Base-by-base conservation (phyloP, 2,888 invertebrate genomes). In the Autographa gamma region DNA sequence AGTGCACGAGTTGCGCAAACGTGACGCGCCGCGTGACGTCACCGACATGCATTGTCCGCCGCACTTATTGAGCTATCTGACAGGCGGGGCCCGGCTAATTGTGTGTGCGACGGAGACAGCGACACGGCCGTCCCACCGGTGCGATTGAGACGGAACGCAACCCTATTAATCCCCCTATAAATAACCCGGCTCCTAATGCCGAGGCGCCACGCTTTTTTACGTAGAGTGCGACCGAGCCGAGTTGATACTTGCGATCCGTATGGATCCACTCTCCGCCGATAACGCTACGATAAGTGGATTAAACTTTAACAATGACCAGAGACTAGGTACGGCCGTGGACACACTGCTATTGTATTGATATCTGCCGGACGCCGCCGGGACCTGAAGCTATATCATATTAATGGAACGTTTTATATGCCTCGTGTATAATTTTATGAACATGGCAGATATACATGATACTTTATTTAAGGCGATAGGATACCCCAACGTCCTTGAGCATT, bases 161-260 rank as follows among this genome's bases (percentile, higher is more conserved):
- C 84, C 88, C 88, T 85, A 86, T 87, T 90, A 89, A 90, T 89
- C 88, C 90, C 86, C 74, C 92, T 90, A 94, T 94, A 94, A 94
- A 94, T 93, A 93, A 92, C 90, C 84, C 79, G 87, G 88, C 89
- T 89, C 89, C 88, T 91, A 92, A 92, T 89, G 90, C 87, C 88
- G 90, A 92, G 94, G 94, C 94, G 94, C 94, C 94, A 93, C 88
- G 86, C 79, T 85, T 89, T 90, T 92, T 91, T 91, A 82, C 83
- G 80, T 82, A 75, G 78, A 82, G 82, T 76, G 82, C 83, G 87
- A 85, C 84, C 76, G 80, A 74, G 72, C 71, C 68, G 76, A 73
- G 82, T 83, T 80, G 90, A 90, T 92, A 88, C 90, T 91, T 85
- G 85, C 76, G 76, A 66, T 68, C 73, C 68, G 77, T 58, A 64